phyloP scores from a whole-genome alignment of 2,888 invertebrate genomes.

The Drosophila anomalipes region DNA sequence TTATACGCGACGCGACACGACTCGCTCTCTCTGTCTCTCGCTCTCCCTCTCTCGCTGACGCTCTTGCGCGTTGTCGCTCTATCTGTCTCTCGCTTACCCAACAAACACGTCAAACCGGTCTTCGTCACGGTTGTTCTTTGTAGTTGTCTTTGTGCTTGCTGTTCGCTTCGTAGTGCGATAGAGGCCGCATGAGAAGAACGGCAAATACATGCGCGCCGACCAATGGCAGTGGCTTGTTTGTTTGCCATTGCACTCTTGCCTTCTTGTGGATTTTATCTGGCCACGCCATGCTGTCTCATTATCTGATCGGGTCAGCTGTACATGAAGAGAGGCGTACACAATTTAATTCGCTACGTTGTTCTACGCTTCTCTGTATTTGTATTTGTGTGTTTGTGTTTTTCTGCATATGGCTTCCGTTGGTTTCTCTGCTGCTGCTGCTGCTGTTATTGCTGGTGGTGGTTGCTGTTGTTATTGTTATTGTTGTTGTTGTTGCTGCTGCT shows the following conservation, averaged over 20 bases:
- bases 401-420: conserved; percentile 82
- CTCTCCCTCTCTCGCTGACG: conserved; percentile 28
- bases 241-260: conserved; percentile 62
- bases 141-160: conserved; percentile 16
- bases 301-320: conserved; percentile 45
- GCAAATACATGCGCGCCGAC: conserved; percentile 2
- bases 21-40: conserved; percentile 30
- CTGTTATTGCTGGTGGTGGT: conserved; percentile 21
- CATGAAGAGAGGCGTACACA: conserved; percentile 65
- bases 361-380: conserved; percentile 12
- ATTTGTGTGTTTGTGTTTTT: conserved; percentile 40
- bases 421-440: conserved; percentile 24
- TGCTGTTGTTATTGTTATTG: conserved; percentile 8
- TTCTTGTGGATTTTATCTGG: conserved; percentile 80
- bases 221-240: conserved; percentile 35
- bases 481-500: conserved; percentile 35
- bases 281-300: conserved; percentile 64
- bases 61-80: conserved; percentile 1
- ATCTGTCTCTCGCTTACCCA: conserved; percentile 37
- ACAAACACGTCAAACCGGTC: conserved; percentile 64
- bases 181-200: conserved; percentile 27
- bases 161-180: conserved; percentile 21
- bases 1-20: conserved; percentile 37
- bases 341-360: conserved; percentile 65
- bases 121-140: conserved; percentile 25